Evolutionary conservation across 2,888 invertebrate species (phyloP), one percentile per base, ranked within the genome.

Genomic region (Brachycybe producta): DNA sequence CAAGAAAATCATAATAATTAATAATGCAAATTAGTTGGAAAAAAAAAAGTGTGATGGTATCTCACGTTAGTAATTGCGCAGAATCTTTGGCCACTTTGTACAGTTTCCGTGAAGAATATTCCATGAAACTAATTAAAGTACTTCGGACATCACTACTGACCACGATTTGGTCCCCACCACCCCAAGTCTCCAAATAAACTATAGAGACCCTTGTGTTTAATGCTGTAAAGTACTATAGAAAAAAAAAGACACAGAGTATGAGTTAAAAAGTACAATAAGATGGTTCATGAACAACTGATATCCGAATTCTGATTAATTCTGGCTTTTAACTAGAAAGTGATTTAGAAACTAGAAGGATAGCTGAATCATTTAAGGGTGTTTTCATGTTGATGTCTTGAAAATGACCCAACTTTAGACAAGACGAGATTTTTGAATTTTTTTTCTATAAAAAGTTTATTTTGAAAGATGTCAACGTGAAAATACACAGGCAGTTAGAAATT

Each of bases 151-250:
- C 88, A 67, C 82, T 81, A 65, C 79, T 81, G 58, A 84, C 52
- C 47, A 65, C 47, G 52, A 61, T 62, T 54, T 87, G 84, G 71
- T 97, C 88, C 17, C 79, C 79, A 58, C 86, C 84, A 69, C 84
- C 83, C 97, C 97, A 97, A 51, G 92, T 86, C 73, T 97, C 95
- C 67, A 92, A 83, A 73, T 95, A 95, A 54, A 92, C 87, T 60
- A 97, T 82, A 11, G 92, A 88, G 42, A 97, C 86, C 58, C 94
- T 76, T 45, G 95, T 91, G 70, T 88, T 91, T 61, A 97, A 86
- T 5, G 60, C 56, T 56, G 90, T 83, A 73, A 87, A 87, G 69
- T 91, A 91, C 90, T 91, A 76, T 2, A 71, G 61, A 65, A 54
- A 58, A 49, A 53, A 56, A 48, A 39, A 19, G 8, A n/a, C 21